A percentile compares a stretch with the other conserved stretches of the same genome.
Conservation (phyloP, 2,113 vertebrate genomes). For the Epinephelus cyanopodus region DNA sequence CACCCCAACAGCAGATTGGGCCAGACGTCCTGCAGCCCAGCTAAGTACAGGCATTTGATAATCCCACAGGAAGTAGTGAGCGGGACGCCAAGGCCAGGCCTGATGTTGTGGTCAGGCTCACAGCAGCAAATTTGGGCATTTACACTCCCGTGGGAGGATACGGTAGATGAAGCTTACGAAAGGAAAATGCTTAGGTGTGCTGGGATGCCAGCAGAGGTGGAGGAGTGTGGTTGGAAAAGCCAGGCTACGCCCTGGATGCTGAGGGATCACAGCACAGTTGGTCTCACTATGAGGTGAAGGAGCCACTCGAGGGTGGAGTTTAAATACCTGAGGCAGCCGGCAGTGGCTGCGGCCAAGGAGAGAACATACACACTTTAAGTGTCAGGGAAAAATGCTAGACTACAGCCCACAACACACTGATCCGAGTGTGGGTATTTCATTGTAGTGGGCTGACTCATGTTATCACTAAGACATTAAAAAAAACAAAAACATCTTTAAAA, state of each 20-base stretch:
- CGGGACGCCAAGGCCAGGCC: constrained; percentile 17
- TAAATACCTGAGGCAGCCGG: constrained; percentile 35
- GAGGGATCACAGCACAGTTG: constrained; percentile 37
- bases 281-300: constrained; percentile 17
- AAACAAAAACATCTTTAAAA: neutral
- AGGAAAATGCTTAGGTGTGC: constrained; percentile 56
- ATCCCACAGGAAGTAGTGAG: constrained; percentile 56
- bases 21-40: constrained; percentile 18
- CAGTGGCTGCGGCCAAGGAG: constrained; percentile 8
- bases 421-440: constrained; percentile 14
- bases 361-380: constrained; percentile 14
- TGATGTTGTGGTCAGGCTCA: constrained; percentile 45
- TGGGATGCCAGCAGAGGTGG: constrained; percentile 49
- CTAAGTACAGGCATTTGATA: constrained; percentile 48
- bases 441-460: neutral
- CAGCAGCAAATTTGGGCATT: constrained; percentile 36
- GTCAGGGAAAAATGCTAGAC: neutral
- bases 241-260: constrained; percentile 54
- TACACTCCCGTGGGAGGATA: constrained; percentile 48
- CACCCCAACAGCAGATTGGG: constrained; percentile 4
- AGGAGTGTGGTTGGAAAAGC: constrained; percentile 59
- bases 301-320: constrained; percentile 23
- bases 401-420: neutral
- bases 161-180: constrained; percentile 9
- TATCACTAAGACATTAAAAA: neutral